Evolutionary conservation across 2,113 vertebrate species (phyloP).

Genomic region (Eolophus roseicapilla): DNA sequence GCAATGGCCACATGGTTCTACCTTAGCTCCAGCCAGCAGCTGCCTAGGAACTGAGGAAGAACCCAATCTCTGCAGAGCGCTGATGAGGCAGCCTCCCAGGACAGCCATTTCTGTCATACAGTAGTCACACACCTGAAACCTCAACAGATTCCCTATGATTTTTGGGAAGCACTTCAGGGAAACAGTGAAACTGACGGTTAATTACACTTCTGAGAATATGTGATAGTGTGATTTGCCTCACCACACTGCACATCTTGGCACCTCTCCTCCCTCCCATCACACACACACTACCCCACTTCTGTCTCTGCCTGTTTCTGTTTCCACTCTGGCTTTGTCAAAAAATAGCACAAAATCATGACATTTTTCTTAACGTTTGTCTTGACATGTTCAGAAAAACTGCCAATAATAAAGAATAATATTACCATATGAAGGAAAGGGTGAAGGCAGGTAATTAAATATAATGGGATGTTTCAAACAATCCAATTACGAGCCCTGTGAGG

Average conservation of each 20-base stretch:
- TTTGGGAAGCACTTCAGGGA: background rate
- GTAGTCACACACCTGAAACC: background rate
- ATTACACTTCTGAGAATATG: background rate
- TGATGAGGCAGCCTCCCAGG: background rate
- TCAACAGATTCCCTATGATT: background rate
- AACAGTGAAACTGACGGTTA: background rate
- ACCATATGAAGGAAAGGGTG: background rate
- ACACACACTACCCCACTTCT: background rate
- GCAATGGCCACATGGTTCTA: background rate
- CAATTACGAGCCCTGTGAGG: background rate
- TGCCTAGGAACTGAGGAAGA: background rate
- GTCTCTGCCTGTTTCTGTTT: background rate
- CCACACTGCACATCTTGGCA: background rate
- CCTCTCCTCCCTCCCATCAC: background rate
- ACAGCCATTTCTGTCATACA: background rate
- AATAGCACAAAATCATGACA: background rate
- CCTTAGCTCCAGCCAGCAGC: background rate
- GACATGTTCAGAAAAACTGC: background rate
- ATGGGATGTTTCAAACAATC: background rate
- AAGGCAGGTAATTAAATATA: background rate
- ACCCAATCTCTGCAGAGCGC: background rate
- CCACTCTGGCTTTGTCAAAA: constrained; percentile 1
- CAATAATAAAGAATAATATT: background rate
- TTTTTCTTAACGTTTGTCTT: constrained; percentile 17
- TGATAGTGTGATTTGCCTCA: background rate